Percentiles rank a stretch among this genome's conserved stretches.
These are phyloP conservation scores for Gavia stellata DNA, from an alignment of 2,113 vertebrate species.

Conservation along the genomic window DNA sequence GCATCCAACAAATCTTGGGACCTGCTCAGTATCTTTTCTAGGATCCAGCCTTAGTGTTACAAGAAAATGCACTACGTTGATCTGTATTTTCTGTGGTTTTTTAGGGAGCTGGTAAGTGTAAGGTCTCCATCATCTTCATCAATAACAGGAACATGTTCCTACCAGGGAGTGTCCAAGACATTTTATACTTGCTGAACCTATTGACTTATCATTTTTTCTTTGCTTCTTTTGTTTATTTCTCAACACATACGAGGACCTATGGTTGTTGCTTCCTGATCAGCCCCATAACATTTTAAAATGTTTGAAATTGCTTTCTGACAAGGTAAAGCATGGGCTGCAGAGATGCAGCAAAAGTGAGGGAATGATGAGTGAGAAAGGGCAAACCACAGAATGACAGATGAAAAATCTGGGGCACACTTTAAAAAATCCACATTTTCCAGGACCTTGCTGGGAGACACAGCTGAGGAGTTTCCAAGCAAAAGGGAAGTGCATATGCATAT, in stretches of 20 bases:
- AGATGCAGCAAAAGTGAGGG: background rate
- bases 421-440: background rate
- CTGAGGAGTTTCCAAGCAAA: background rate
- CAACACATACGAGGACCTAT: rapidly evolving
- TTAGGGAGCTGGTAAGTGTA: background rate
- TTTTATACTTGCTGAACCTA: background rate
- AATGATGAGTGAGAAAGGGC: background rate
- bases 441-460: background rate
- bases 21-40: background rate
- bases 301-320: background rate
- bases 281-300: background rate
- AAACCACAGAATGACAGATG: background rate
- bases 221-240: background rate
- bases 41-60: background rate
- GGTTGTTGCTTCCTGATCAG: background rate
- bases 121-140: background rate
- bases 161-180: background rate
- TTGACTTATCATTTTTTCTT: background rate
- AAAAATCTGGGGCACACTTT: background rate
- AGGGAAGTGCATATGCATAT: background rate
- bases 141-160: background rate
- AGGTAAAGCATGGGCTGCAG: background rate
- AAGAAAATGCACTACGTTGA: background rate
- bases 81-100: background rate
- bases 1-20: background rate